phyloP scores from a whole-genome alignment of 2,888 invertebrate genomes.

The Frankliniella intonsa region DNA sequence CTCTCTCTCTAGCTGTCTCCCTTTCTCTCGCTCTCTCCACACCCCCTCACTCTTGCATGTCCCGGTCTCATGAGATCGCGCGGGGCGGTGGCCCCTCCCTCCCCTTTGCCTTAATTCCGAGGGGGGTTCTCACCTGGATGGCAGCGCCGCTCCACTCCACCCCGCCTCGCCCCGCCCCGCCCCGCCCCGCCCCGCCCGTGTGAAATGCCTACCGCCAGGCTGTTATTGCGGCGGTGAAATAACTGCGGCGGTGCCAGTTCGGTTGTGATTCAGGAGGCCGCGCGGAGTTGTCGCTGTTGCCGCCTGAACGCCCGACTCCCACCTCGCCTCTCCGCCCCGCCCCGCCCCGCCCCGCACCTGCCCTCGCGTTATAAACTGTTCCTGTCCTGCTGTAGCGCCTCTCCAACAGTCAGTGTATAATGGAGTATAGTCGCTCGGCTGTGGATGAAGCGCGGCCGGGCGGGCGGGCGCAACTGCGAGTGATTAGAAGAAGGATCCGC shows the following conservation, averaged over 20 bases:
- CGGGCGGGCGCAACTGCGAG: background rate
- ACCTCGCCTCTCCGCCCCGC: no score
- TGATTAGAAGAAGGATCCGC: background rate
- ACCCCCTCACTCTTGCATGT: conserved; percentile 5
- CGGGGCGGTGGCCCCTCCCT: background rate
- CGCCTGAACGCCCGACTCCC: no score
- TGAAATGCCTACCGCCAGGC: conserved; percentile 2
- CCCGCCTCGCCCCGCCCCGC: background rate
- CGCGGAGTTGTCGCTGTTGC: no score
- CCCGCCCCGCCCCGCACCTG: no score
- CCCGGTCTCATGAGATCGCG: conserved; percentile 10
- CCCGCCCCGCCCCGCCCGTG: conserved; percentile 3
- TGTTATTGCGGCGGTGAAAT: conserved; percentile 8
- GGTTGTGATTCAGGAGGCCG: background rate
- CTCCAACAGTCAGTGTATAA: no score
- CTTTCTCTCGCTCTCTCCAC: background rate
- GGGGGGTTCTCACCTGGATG: conserved; percentile 4
- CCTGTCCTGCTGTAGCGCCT: no score
- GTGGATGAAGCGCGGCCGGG: no score
- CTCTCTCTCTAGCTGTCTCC: no score
- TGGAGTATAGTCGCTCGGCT: no score
- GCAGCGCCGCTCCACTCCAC: background rate
- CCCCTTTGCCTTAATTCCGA: background rate
- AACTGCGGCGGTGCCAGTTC: background rate
- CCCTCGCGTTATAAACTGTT: no score